A percentile compares a stretch with the other conserved stretches of the same genome.
Evolutionary conservation across 1,140 invertebrate genomes (phyloP).

Genomic region (Heterodera schachtii): DNA sequence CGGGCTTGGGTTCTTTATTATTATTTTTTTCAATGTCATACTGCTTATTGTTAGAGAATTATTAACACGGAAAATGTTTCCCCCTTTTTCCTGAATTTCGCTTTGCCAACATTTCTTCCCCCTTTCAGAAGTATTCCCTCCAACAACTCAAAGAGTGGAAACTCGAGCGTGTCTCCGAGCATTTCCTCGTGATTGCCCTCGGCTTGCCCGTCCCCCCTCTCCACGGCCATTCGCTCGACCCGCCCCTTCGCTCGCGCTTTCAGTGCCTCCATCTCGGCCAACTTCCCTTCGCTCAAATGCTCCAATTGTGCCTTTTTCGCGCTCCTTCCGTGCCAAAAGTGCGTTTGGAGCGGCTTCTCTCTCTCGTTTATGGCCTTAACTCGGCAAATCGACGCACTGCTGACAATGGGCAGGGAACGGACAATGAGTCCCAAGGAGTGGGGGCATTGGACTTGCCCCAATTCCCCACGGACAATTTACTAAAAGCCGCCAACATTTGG

Average conservation of each 20-base stretch:
- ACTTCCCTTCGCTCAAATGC: constrained; percentile 65
- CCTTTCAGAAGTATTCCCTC: constrained; percentile 74
- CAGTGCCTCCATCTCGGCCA: constrained; percentile 81
- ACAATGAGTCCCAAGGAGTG: constrained; percentile 44
- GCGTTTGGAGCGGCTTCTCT: constrained; percentile 75
- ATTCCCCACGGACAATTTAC: constrained; percentile 84
- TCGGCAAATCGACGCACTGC: constrained; percentile 65
- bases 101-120: constrained; percentile 63
- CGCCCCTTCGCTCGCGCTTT: constrained; percentile 88
- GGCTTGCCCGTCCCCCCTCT: constrained; percentile 85
- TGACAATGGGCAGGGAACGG: constrained; percentile 70
- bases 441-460: constrained; percentile 78
- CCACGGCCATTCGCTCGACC: constrained; percentile 89
- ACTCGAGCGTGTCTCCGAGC: constrained; percentile 82
- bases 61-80: no score
- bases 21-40: no score
- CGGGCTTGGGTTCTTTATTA: no score
- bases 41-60: no score
- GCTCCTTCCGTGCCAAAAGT: constrained; percentile 71
- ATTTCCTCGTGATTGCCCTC: constrained; percentile 87
- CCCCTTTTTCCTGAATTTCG: no score
- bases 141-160: constrained; percentile 83
- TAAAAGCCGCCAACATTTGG: constrained; percentile 74
- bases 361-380: constrained; percentile 76
- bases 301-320: constrained; percentile 67